Conservation (phyloP, 2,888 invertebrate species). For the Laspeyria flexula region DNA sequence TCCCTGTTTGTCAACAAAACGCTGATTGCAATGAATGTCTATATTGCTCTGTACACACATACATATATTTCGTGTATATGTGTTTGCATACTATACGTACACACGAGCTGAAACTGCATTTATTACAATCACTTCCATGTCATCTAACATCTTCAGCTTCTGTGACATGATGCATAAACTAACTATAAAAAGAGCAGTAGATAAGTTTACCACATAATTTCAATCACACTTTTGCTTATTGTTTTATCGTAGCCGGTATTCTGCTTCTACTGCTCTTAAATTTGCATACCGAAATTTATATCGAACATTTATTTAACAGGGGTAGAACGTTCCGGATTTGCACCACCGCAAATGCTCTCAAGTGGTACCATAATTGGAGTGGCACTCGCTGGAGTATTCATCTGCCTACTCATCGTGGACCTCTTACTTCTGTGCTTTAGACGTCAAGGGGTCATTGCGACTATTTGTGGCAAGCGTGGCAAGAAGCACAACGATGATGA, state of each 20-base stretch:
- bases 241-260: constrained; percentile 32
- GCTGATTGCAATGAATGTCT: constrained; percentile 74
- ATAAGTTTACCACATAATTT: constrained; percentile 45
- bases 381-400: constrained; percentile 92
- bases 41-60: constrained; percentile 26
- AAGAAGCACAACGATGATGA: constrained; percentile 92
- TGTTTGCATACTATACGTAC: constrained; percentile 36
- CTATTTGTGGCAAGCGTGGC: constrained; percentile 88
- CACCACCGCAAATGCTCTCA: constrained; percentile 85
- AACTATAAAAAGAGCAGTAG: constrained; percentile 75
- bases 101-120: constrained; percentile 60
- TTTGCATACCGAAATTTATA: constrained; percentile 19
- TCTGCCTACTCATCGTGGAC: constrained; percentile 94
- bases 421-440: constrained; percentile 91
- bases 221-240: constrained; percentile 27
- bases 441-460: constrained; percentile 89
- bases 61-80: constrained; percentile 15
- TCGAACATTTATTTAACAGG: constrained; percentile 63
- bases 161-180: constrained; percentile 79
- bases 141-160: constrained; percentile 79
- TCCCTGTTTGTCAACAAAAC: constrained; percentile 67
- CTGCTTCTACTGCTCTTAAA: constrained; percentile 70
- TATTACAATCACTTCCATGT: constrained; percentile 75
- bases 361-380: constrained; percentile 94
- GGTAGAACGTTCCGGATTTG: constrained; percentile 78